Conservation (phyloP, 2,113 vertebrate genomes). For the Tor tambroides region DNA sequence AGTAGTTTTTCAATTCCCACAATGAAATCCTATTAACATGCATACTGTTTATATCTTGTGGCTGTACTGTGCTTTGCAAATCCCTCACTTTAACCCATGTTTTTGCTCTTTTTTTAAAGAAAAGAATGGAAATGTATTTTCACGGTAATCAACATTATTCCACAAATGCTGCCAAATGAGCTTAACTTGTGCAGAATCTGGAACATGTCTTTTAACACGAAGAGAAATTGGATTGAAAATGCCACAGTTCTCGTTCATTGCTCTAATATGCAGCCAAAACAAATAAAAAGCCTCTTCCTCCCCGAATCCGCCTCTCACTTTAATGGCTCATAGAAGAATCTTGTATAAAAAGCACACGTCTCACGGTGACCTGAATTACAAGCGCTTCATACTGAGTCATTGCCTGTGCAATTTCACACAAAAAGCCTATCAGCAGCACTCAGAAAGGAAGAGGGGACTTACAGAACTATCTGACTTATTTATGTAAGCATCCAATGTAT, state of each 20-base stretch:
- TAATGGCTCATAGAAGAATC: slow-evolving; percentile 37
- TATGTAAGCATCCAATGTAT: slow-evolving; percentile 76
- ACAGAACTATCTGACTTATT: slow-evolving; percentile 78
- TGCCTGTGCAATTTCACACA: slow-evolving; percentile 55
- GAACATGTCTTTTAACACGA: not conserved
- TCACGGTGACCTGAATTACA: slow-evolving; percentile 54
- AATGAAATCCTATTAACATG: no score
- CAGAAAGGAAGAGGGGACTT: slow-evolving; percentile 69
- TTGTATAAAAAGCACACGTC: slow-evolving; percentile 37
- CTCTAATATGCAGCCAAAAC: slow-evolving; percentile 36
- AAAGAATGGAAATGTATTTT: not conserved
- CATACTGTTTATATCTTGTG: not conserved
- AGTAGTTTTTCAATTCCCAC: no score
- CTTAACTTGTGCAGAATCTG: not conserved
- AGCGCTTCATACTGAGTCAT: slow-evolving; percentile 39
- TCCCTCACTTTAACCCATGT: not conserved
- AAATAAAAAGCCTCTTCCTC: slow-evolving; percentile 29
- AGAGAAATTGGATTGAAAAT: slow-evolving; percentile 6
- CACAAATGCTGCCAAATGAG: not conserved
- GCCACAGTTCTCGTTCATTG: not conserved
- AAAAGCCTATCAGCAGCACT: slow-evolving; percentile 68
- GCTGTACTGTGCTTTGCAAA: not conserved
- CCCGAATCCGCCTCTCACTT: slow-evolving; percentile 17
- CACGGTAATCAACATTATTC: not conserved
- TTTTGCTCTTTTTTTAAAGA: not conserved